Evolutionary conservation across 2,797 vertebrate species (phyloP), one percentile per base, ranked within the genome.

Genomic region (Bradypodion ventrale): DNA sequence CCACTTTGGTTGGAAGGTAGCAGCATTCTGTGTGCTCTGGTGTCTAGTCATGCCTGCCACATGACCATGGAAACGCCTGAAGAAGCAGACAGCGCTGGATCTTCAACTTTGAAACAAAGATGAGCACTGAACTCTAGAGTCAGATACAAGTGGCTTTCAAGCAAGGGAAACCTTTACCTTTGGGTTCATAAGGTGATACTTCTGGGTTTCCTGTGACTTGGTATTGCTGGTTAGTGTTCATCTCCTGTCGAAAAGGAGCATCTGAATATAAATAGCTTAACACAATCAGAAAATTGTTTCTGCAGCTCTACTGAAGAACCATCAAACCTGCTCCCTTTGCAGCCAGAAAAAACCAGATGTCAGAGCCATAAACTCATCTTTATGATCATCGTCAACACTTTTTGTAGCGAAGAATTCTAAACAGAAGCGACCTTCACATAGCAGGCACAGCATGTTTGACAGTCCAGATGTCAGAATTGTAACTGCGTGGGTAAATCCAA

Each of bases 391-490:
- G 49, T 60, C 65, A 69, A 60, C 52, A 69, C 75, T 60, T 69
- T 69, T 70, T 52, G 66, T 68, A 78, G 77, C 82, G 59, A 59
- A 69, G 37, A 83, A 69, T 77, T 78, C 75, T 52, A 83, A 69
- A 77, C 7, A 46, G 82, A 77, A 60, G 65, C 63, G 27, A 42
- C 75, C 52, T 70, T 70, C 65, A 44, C 65, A 56, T 77, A 37
- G 59, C 75, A 70, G 82, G 66, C 63, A 13, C 52, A 77, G 82
- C 29, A 83, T 42, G 74, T 69, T 75, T 27, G 74, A 69, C 66
- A 68, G 29, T 69, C 74, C 82, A 83, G 74, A 83, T 83, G 82
- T 83, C 74, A 76, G 63, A 60, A 70, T 35, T 37, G 63, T 44
- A 83, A 69, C 75, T 60, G 32, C 25, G 29, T 68, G 27, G 65